A percentile compares a stretch with the other conserved stretches of the same genome.
phyloP scores from a whole-genome alignment of 2,797 vertebrate genomes.

The Sylvilagus floridanus region DNA sequence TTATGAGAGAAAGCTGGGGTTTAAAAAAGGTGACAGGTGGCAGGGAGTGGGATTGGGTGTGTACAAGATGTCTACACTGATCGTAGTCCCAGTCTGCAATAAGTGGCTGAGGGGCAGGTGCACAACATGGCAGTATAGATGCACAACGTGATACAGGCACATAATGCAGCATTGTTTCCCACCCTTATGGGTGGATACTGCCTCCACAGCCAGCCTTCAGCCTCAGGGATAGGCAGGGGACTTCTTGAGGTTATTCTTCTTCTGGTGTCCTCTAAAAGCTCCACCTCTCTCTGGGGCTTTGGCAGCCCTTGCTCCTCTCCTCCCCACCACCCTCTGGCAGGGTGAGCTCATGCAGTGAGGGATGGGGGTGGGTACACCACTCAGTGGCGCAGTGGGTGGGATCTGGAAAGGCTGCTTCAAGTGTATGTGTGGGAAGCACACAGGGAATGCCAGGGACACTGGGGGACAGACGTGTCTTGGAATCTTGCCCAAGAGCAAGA shows the following conservation, averaged over 20 bases:
- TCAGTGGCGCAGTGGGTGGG: conserved; percentile 25
- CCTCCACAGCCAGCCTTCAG: neutral
- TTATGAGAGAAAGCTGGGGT: neutral
- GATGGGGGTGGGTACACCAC: neutral
- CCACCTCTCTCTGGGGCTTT: conserved; percentile 9
- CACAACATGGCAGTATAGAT: neutral
- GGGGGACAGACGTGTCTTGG: neutral
- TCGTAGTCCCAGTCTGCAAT: neutral
- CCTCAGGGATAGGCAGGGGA: neutral
- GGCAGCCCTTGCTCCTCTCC: neutral
- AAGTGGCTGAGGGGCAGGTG: neutral
- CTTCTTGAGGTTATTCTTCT: neutral
- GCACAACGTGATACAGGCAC: neutral
- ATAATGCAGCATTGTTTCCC: neutral
- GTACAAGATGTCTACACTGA: neutral
- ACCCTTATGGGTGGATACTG: neutral
- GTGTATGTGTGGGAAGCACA: neutral
- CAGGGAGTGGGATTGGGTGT: neutral
- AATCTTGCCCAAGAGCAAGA: conserved; percentile 36
- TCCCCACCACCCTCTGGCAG: neutral
- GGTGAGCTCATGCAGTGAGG: conserved; percentile 22
- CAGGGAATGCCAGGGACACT: neutral
- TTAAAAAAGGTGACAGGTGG: neutral
- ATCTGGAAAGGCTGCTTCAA: conserved; percentile 50
- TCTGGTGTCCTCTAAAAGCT: neutral